phyloP scores from a whole-genome alignment of 1,140 invertebrate genomes.

The Artemia franciscana region DNA sequence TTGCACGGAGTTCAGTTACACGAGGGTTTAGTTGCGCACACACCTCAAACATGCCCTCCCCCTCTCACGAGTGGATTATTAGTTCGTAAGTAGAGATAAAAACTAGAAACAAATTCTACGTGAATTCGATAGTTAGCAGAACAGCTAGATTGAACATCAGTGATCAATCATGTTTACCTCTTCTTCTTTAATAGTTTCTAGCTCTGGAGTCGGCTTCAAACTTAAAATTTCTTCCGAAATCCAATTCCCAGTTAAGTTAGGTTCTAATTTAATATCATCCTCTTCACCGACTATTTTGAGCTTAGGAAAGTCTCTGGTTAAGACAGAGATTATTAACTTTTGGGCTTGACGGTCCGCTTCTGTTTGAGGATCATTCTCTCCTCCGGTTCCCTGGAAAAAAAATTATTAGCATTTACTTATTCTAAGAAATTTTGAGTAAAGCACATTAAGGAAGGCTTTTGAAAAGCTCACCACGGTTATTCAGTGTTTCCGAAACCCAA shows the following conservation, averaged over 20 bases:
- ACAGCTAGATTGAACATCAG: too few relatives aligned
- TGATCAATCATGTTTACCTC: too few relatives aligned
- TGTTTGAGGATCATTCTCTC: slow-evolving; percentile 85
- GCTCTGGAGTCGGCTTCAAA: slow-evolving; percentile 37
- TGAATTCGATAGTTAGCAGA: too few relatives aligned
- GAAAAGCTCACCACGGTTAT: too few relatives aligned
- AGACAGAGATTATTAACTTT: slow-evolving; percentile 64
- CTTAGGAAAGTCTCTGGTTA: slow-evolving; percentile 57
- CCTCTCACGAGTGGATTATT: too few relatives aligned
- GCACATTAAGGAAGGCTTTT: too few relatives aligned
- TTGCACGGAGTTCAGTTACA: too few relatives aligned
- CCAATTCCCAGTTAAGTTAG: slow-evolving; percentile 15
- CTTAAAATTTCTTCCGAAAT: slow-evolving; percentile 34
- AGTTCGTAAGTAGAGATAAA: too few relatives aligned
- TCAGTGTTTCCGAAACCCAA: neutral
- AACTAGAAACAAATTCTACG: too few relatives aligned
- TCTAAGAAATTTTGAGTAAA: neutral
- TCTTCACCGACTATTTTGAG: slow-evolving; percentile 84
- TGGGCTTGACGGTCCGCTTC: slow-evolving; percentile 89
- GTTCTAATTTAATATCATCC: slow-evolving; percentile 23
- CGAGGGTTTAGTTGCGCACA: too few relatives aligned
- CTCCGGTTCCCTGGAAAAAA: slow-evolving; percentile 25
- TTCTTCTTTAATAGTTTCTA: slow-evolving; percentile 32
- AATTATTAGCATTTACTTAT: neutral
- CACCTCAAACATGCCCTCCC: too few relatives aligned